phyloP scores from a whole-genome alignment of 2,888 invertebrate species.

The Anaspis maculata region DNA sequence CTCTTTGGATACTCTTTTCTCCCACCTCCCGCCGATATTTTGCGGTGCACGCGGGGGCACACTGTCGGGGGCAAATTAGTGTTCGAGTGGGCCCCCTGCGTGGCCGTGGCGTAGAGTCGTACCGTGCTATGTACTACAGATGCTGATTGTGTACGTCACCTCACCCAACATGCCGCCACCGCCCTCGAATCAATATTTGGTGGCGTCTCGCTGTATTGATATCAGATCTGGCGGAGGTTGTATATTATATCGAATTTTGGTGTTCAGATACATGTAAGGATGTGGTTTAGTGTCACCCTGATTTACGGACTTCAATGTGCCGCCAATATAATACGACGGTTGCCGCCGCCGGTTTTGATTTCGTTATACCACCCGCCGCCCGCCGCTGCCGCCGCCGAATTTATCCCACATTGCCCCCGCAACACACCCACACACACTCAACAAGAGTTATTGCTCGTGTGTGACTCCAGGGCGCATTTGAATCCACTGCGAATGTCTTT shows the following conservation, averaged over 20 bases:
- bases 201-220: constrained; percentile 33
- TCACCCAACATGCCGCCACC: constrained; percentile 20
- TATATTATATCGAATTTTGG: constrained; percentile 38
- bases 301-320: constrained; percentile 28
- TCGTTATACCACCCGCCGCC: constrained; percentile 9
- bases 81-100: no score
- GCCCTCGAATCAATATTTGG: constrained; percentile 32
- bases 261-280: constrained; percentile 35
- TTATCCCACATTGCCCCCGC: constrained; percentile 7
- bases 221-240: constrained; percentile 34
- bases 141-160: constrained; percentile 30
- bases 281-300: constrained; percentile 34
- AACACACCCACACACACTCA: constrained; percentile 3
- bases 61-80: no score
- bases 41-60: no score
- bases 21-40: no score
- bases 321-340: constrained; percentile 9
- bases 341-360: constrained; percentile 9
- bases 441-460: constrained; percentile 8
- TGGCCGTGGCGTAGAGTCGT: no score
- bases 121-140: constrained; percentile 9
- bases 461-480: constrained; percentile 5
- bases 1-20: no score
- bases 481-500: no score
- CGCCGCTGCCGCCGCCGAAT: constrained; percentile 10